Evolutionary conservation across 1,140 invertebrate species (phyloP).

Genomic region (Dendrolimus punctatus): DNA sequence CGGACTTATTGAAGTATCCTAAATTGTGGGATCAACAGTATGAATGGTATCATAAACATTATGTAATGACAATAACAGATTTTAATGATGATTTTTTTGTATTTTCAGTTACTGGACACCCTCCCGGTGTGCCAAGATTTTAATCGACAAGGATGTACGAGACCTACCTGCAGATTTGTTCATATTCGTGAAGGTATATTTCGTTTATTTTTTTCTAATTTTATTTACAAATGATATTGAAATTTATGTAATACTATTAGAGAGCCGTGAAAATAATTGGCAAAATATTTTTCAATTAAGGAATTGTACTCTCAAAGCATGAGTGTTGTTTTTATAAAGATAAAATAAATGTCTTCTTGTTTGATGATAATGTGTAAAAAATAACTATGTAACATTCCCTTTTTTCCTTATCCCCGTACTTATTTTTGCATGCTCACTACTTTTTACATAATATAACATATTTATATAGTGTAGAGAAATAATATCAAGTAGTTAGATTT

Average conservation of each 20-base stretch:
- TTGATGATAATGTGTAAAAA: no score
- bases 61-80: slow-evolving; percentile 20
- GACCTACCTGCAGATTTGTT: slow-evolving; percentile 96
- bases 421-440: slow-evolving; percentile 16
- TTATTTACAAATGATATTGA: no score
- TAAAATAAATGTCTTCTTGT: no score
- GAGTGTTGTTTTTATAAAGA: no score
- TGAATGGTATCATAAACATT: slow-evolving; percentile 15
- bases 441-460: slow-evolving; percentile 7
- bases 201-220: no score
- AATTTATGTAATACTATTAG: no score
- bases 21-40: slow-evolving; percentile 18
- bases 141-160: slow-evolving; percentile 96
- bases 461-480: slow-evolving; percentile 11
- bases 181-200: slow-evolving; percentile 90
- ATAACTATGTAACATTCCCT: slow-evolving; percentile 3
- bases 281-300: no score
- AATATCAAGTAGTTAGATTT: slow-evolving; percentile 9
- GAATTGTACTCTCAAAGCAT: no score
- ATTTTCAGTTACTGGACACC: slow-evolving; percentile 99
- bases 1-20: background rate
- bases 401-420: slow-evolving; percentile 6
- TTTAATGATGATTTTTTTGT: slow-evolving; percentile 51
- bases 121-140: slow-evolving; percentile 99
- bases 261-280: no score